Conservation (phyloP, 2,113 vertebrate species). For the Lepidothrix coronata region DNA sequence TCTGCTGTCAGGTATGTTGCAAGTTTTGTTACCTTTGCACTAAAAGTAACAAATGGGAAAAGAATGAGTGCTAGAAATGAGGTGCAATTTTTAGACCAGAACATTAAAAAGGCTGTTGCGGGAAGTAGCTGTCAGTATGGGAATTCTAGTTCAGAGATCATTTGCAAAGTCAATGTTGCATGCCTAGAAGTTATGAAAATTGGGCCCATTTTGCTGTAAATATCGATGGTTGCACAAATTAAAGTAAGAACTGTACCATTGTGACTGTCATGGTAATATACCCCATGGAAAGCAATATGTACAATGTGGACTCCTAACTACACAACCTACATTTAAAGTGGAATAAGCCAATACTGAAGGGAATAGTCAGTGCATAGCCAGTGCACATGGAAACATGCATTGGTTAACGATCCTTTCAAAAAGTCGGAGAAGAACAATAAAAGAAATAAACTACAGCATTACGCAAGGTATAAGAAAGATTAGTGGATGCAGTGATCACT, state of each 20-base stretch:
- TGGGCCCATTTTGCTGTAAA: background rate
- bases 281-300: background rate
- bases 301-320: background rate
- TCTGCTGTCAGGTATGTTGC: background rate
- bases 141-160: background rate
- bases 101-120: background rate
- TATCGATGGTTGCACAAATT: background rate
- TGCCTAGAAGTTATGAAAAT: conserved; percentile 12
- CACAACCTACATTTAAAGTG: background rate
- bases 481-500: background rate
- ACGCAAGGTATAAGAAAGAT: background rate
- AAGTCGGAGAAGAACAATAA: background rate
- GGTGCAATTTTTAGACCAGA: background rate
- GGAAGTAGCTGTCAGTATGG: background rate
- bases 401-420: background rate
- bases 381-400: background rate
- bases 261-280: background rate
- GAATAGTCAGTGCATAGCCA: background rate
- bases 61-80: background rate
- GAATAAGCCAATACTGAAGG: background rate
- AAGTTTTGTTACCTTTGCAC: background rate
- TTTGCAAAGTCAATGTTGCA: background rate
- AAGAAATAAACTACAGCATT: background rate
- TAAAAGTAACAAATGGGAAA: background rate
- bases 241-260: background rate